Evolutionary conservation across 1,140 invertebrate species (phyloP).

Genomic region (Heliconius eleuchia): DNA sequence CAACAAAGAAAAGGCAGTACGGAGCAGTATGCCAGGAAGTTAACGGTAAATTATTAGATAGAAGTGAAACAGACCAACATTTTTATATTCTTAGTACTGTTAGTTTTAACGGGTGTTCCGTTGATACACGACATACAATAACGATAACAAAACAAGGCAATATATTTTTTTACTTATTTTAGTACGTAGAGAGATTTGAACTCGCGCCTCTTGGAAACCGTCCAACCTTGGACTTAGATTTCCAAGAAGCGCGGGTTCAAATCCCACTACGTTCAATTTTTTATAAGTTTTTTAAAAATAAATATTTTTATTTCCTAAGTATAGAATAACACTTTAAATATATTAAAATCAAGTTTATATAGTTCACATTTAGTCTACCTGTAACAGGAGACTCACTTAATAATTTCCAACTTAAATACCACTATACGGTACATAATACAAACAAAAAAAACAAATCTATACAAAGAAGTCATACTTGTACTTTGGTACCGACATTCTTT

Average conservation of each 20-base stretch:
- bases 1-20: background rate
- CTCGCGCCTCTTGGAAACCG: no score
- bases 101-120: background rate
- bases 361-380: background rate
- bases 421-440: background rate
- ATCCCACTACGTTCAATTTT: no score
- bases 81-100: background rate
- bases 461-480: background rate
- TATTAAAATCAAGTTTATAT: no score
- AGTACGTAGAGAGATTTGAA: no score
- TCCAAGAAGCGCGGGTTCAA: no score
- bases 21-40: background rate
- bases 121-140: background rate
- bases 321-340: no score
- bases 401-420: no score
- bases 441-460: background rate
- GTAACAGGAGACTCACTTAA: background rate
- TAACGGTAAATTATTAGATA: constrained; percentile 6
- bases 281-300: background rate
- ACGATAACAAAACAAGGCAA: background rate
- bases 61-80: background rate
- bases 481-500: background rate
- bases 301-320: no score
- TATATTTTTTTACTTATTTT: no score
- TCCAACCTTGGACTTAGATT: no score